phyloP scores from a whole-genome alignment of 2,888 invertebrate genomes.

The Sisyra terminalis region DNA sequence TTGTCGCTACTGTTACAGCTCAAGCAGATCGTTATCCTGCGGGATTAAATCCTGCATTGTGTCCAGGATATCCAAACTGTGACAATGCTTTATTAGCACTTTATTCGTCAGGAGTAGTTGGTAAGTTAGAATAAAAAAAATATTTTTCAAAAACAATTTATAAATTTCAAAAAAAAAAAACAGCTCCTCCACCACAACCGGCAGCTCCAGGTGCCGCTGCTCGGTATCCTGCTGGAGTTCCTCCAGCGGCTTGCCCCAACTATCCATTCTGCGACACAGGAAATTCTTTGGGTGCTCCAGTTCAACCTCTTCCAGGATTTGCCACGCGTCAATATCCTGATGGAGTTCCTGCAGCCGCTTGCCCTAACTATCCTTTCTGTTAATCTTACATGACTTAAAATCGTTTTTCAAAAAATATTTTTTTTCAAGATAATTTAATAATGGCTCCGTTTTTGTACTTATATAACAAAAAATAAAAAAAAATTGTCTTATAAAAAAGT shows the following conservation, averaged over 20 bases:
- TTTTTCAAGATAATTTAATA: neutral
- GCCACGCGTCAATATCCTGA: conserved; percentile 30
- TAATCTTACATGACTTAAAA: neutral
- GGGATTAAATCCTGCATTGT: conserved; percentile 37
- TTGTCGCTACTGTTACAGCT: conserved; percentile 12
- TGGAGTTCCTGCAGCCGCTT: conserved; percentile 33
- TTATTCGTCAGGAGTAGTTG: conserved; percentile 27
- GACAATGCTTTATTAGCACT: conserved; percentile 29
- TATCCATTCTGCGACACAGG: conserved; percentile 32
- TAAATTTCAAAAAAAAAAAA: too few species aligned
- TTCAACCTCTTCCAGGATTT: conserved; percentile 4
- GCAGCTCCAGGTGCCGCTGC: conserved; percentile 23
- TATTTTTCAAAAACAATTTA: too few species aligned
- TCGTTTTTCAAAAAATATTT: neutral
- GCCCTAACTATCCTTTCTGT: conserved; percentile 43
- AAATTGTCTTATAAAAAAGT: neutral
- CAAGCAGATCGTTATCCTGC: conserved; percentile 35
- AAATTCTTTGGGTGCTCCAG: neutral
- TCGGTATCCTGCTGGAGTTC: conserved; percentile 34
- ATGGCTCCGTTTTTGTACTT: neutral
- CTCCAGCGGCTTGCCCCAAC: conserved; percentile 38
- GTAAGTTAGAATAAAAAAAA: neutral
- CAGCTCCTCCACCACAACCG: neutral
- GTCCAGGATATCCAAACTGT: conserved; percentile 41
- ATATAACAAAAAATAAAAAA: neutral